A percentile compares a stretch with the other conserved stretches of the same genome.
phyloP scores from a whole-genome alignment of 2,888 invertebrate genomes.

The Acleris sparsana region DNA sequence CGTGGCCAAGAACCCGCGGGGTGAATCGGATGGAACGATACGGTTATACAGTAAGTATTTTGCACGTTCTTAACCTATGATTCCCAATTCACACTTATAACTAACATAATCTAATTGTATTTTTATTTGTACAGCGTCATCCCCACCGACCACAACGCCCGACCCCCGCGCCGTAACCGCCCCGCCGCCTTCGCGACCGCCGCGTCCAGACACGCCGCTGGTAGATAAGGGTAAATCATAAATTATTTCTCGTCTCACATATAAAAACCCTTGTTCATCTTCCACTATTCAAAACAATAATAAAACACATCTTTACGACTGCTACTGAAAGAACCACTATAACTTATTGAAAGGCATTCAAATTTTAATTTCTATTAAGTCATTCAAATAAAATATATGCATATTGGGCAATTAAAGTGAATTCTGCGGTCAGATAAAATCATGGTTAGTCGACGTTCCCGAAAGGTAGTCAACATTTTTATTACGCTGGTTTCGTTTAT shows the following conservation, averaged over 20 bases:
- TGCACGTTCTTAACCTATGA: background rate
- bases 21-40: slow-evolving; percentile 95
- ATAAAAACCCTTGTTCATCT: background rate
- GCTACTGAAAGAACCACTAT: background rate
- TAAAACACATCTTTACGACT: slow-evolving; percentile 2
- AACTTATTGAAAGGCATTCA: background rate
- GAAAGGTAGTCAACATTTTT: slow-evolving; percentile 73
- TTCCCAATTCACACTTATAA: background rate
- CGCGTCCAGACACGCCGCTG: slow-evolving; percentile 71
- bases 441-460: slow-evolving; percentile 63
- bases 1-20: slow-evolving; percentile 94
- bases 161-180: slow-evolving; percentile 86
- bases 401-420: slow-evolving; percentile 42
- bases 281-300: background rate
- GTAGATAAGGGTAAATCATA: slow-evolving; percentile 70
- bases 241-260: background rate
- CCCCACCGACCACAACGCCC: slow-evolving; percentile 91
- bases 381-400: slow-evolving; percentile 8
- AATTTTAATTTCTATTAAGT: slow-evolving; percentile 3
- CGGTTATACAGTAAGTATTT: slow-evolving; percentile 92
- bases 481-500: slow-evolving; percentile 73
- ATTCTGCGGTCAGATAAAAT: slow-evolving; percentile 58
- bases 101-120: background rate
- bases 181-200: slow-evolving; percentile 74
- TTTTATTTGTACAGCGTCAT: slow-evolving; percentile 83